These are phyloP conservation scores for Canis aureus DNA, from an alignment of 2,113 vertebrate species.

Conservation along the genomic window DNA sequence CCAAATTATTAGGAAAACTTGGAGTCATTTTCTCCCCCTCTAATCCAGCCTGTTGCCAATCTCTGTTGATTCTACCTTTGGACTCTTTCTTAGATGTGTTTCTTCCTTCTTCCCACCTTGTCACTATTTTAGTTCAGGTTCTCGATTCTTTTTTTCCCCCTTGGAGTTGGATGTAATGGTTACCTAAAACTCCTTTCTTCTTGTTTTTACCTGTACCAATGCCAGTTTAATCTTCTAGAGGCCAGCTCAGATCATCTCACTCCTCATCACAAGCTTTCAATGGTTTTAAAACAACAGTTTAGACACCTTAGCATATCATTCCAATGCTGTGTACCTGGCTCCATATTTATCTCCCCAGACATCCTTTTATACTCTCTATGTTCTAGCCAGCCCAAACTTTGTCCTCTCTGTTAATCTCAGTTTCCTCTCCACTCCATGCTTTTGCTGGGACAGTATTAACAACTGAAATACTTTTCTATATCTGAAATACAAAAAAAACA, in stretches of 20 bases:
- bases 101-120: not conserved
- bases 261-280: not conserved
- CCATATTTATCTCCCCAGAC: not conserved
- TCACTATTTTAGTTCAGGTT: not conserved
- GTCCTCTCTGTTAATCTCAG: not conserved
- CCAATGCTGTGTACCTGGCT: not conserved
- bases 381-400: not conserved
- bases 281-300: not conserved
- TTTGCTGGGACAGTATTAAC: not conserved
- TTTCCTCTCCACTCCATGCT: not conserved
- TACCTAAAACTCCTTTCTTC: not conserved
- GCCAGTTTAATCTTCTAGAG: not conserved
- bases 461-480: not conserved
- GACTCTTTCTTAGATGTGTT: not conserved
- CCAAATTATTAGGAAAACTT: not conserved
- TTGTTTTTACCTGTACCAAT: not conserved
- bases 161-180: not conserved
- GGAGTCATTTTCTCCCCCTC: not conserved
- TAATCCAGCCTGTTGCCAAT: not conserved
- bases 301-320: not conserved
- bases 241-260: not conserved
- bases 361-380: not conserved
- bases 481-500: not conserved
- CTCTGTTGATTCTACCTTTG: not conserved
- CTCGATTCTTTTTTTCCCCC: not conserved